Evolutionary conservation across 2,113 vertebrate species (phyloP).

Genomic region (Lycocorax pyrrhopterus): DNA sequence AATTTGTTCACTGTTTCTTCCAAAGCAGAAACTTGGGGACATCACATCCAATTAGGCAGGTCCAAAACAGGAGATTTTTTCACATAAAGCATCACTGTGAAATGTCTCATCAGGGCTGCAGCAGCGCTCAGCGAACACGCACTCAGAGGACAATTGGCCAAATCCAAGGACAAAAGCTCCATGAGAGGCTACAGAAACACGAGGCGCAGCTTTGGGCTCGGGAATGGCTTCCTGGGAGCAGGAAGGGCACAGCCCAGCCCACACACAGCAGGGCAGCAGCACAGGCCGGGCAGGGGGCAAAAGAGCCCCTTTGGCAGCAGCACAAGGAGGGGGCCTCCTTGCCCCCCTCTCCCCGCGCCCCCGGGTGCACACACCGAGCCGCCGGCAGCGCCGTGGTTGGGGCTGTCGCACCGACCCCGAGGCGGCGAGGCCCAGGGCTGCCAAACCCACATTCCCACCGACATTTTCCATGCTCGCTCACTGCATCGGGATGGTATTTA

Average conservation of each 20-base stretch:
- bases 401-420: not conserved
- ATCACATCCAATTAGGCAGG: not conserved
- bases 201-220: rapidly evolving
- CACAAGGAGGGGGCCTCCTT: not conserved
- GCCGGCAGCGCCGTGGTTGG: rapidly evolving
- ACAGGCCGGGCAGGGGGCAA: not conserved
- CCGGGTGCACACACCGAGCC: rapidly evolving
- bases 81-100: not conserved
- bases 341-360: not conserved
- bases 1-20: not conserved
- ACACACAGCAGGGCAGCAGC: not conserved
- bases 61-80: not conserved
- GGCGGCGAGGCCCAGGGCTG: rapidly evolving
- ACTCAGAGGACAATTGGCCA: rapidly evolving
- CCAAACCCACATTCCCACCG: not conserved
- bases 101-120: not conserved
- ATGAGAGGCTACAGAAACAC: rapidly evolving
- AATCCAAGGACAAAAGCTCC: not conserved
- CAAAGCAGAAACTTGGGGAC: not conserved
- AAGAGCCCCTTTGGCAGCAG: rapidly evolving
- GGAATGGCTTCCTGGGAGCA: not conserved
- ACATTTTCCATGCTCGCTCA: not conserved
- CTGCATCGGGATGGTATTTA: not conserved
- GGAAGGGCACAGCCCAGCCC: not conserved
- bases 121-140: rapidly evolving